Evolutionary conservation across 37 sponge, comb jelly and placozoan species (phyloP).

Genomic region (Eunapius fragilis): DNA sequence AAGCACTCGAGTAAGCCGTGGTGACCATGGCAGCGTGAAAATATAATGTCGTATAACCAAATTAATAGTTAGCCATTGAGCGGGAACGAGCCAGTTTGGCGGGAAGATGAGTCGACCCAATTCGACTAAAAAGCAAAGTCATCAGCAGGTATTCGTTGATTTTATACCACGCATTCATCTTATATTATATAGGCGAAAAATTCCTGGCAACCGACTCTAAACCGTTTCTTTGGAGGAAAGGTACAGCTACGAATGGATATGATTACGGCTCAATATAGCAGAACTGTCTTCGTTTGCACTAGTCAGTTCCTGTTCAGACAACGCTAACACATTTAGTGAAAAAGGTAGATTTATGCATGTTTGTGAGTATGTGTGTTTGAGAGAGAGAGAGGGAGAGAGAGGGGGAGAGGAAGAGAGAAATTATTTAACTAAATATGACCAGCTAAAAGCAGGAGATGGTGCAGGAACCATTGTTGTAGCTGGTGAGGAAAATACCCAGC

Average conservation of each 20-base stretch:
- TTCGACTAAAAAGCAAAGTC: not conserved
- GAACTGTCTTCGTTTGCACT: too few relatives aligned
- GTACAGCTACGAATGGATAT: not conserved
- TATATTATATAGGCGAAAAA: not conserved
- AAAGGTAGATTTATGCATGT: not conserved
- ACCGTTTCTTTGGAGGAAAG: constrained; percentile 50
- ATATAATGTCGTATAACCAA: not conserved
- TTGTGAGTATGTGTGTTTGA: too few relatives aligned
- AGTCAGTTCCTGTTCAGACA: constrained; percentile 41
- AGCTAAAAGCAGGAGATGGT: too few relatives aligned
- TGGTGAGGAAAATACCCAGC: not conserved
- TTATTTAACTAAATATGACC: too few relatives aligned
- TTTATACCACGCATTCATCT: not conserved
- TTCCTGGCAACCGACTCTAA: constrained; percentile 35
- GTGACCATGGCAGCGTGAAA: not conserved
- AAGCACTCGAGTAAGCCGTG: not conserved
- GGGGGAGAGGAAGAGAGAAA: too few relatives aligned
- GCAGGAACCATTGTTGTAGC: not conserved
- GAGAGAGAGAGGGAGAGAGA: too few relatives aligned
- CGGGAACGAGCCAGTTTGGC: not conserved
- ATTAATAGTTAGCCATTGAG: not conserved
- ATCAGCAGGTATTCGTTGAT: not conserved
- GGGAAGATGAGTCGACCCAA: not conserved
- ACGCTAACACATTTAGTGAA: constrained; percentile 33
- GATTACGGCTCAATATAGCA: too few relatives aligned